phyloP scores from a whole-genome alignment of 30 jellyfish, hydroid and myxozoan species.

The Cassiopea andromeda region DNA sequence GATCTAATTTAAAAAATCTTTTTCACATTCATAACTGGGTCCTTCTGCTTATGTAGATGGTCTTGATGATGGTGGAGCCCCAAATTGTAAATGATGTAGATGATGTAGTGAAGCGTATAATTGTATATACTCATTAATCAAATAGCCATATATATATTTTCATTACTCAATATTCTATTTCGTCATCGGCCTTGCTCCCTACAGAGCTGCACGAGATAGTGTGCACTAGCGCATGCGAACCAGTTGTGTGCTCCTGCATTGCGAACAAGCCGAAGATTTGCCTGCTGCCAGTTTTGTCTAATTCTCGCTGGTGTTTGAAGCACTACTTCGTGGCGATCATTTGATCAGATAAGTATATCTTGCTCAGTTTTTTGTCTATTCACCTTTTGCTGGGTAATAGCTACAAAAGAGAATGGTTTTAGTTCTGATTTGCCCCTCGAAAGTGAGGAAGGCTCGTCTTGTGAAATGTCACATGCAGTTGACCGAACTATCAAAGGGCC shows the following conservation, averaged over 20 bases:
- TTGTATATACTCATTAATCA: too few relatives aligned
- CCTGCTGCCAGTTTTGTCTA: background rate
- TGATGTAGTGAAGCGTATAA: too few relatives aligned
- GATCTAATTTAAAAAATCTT: too few relatives aligned
- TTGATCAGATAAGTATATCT: slow-evolving; percentile 17
- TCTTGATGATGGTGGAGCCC: too few relatives aligned
- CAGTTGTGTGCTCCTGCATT: slow-evolving; percentile 11
- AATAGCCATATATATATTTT: too few relatives aligned
- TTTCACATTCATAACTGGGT: too few relatives aligned
- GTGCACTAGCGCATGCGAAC: slow-evolving; percentile 32
- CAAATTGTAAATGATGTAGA: too few relatives aligned
- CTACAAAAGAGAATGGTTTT: background rate
- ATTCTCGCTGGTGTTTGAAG: background rate
- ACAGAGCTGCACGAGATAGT: slow-evolving; percentile 50
- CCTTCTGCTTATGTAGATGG: too few relatives aligned
- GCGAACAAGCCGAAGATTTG: slow-evolving; percentile 18
- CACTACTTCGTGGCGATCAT: background rate
- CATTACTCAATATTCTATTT: slow-evolving; percentile 10
- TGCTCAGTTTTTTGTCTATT: background rate
- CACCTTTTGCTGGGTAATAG: background rate
- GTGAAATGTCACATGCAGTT: background rate
- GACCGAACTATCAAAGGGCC: background rate
- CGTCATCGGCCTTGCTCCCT: slow-evolving; percentile 68
- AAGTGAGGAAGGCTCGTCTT: background rate
- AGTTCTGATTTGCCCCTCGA: slow-evolving; percentile 1